Evolutionary conservation across 2,113 vertebrate species (phyloP).

Genomic region (Tragelaphus strepsiceros): DNA sequence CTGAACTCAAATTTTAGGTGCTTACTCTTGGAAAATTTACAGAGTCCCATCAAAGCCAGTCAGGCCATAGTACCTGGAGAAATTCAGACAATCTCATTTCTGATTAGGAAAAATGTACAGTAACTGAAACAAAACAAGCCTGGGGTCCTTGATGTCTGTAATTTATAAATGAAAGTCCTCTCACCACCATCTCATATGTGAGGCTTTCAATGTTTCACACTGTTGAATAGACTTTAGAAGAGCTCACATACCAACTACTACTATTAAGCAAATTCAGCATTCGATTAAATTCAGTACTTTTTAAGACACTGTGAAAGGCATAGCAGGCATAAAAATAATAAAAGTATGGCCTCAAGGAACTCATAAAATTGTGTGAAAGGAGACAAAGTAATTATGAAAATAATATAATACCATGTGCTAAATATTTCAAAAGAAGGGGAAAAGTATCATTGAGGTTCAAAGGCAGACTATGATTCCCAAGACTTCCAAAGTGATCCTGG

Average conservation of each 20-base stretch:
- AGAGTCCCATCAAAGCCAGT: neutral
- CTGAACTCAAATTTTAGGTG: neutral
- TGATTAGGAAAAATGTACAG: neutral
- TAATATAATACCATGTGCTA: neutral
- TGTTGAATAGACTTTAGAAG: neutral
- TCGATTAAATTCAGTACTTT: neutral
- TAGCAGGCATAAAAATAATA: neutral
- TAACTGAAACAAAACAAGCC: neutral
- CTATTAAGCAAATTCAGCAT: neutral
- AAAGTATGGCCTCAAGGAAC: neutral
- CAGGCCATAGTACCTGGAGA: neutral
- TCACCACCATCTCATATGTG: neutral
- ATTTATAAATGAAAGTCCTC: neutral
- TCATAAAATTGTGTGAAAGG: neutral
- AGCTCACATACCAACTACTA: neutral
- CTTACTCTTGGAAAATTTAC: neutral
- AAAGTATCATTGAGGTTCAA: neutral
- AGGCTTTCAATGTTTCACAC: neutral
- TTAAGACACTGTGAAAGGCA: neutral
- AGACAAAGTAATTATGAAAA: neutral
- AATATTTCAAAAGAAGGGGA: neutral
- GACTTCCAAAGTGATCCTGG: neutral
- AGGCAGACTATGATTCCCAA: neutral
- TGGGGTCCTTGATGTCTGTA: neutral
- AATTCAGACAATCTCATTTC: neutral